These are phyloP conservation scores for Terebella lapidaria DNA, from an alignment of 2,888 invertebrate genomes.

Conservation along the genomic window DNA sequence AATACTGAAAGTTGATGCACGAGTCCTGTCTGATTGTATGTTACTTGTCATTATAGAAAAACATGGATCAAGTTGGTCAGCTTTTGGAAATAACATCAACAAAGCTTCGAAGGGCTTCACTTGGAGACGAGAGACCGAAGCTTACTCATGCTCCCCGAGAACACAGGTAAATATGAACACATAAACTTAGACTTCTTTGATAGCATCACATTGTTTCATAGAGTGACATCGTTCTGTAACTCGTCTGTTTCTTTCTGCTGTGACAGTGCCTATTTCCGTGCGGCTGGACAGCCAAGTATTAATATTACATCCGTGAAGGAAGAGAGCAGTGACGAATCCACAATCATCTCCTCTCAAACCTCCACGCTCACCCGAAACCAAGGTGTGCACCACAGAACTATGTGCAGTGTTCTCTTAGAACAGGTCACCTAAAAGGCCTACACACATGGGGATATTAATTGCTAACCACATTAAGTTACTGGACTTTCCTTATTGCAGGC, in stretches of 20 bases:
- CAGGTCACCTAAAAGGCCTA: too few relatives aligned
- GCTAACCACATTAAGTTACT: too few relatives aligned
- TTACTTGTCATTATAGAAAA: constrained; percentile 17
- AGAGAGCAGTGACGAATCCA: constrained; percentile 94
- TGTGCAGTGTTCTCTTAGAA: too few relatives aligned
- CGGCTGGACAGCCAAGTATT: neutral
- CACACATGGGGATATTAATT: too few relatives aligned
- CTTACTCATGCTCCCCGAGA: too few relatives aligned
- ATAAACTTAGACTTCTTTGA: too few relatives aligned
- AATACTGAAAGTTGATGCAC: neutral
- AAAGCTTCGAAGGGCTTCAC: constrained; percentile 25
- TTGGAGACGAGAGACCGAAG: neutral
- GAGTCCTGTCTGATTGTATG: neutral
- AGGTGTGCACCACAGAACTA: constrained; percentile 35
- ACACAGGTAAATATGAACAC: too few relatives aligned
- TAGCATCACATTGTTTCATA: too few relatives aligned
- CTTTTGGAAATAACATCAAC: constrained; percentile 42
- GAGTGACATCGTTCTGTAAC: neutral
- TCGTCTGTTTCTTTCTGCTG: neutral
- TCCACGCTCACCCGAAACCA: constrained; percentile 85
- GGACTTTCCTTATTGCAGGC: too few relatives aligned
- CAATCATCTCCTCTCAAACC: constrained; percentile 89
- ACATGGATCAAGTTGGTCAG: constrained; percentile 35
- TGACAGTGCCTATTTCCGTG: neutral
- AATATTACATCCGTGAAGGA: constrained; percentile 56